phyloP scores from a whole-genome alignment of 2,888 invertebrate genomes.

The Scaptomyza polygonia region DNA sequence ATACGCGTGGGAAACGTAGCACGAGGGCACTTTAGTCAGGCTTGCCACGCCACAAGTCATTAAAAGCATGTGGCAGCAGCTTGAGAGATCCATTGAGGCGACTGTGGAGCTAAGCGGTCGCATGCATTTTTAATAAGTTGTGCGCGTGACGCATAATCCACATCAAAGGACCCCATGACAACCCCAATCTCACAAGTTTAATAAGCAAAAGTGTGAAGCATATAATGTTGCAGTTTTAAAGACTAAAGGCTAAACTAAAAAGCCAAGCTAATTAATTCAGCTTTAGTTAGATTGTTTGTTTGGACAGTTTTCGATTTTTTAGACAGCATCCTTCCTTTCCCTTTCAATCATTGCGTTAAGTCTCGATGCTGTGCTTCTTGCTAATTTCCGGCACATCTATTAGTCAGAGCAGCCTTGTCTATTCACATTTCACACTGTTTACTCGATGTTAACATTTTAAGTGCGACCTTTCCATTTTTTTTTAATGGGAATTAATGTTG shows the following conservation, averaged over 20 bases:
- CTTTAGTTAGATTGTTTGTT: too few relatives aligned
- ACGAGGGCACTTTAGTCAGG: slow-evolving; percentile 46
- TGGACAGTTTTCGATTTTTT: too few relatives aligned
- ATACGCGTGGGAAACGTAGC: slow-evolving; percentile 46
- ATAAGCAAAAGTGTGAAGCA: slow-evolving; percentile 16
- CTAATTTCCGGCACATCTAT: neutral
- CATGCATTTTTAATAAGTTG: slow-evolving; percentile 58
- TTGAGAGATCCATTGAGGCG: slow-evolving; percentile 22
- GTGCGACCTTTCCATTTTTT: neutral
- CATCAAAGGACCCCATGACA: slow-evolving; percentile 25
- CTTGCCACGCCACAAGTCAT: slow-evolving; percentile 1
- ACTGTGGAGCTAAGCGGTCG: slow-evolving; percentile 50
- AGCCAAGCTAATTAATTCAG: too few relatives aligned
- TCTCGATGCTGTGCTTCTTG: neutral
- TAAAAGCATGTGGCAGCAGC: slow-evolving; percentile 6
- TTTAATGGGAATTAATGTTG: slow-evolving; percentile 5
- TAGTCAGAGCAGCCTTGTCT: neutral
- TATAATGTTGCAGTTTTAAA: slow-evolving; percentile 3
- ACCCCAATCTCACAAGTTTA: slow-evolving; percentile 25
- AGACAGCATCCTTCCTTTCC: neutral
- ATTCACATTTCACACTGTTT: neutral
- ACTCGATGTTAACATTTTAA: neutral
- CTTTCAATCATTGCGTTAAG: neutral
- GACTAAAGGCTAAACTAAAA: too few relatives aligned
- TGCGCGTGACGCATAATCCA: slow-evolving; percentile 27